A percentile compares a stretch with the other conserved stretches of the same genome.
These are phyloP conservation scores for Seriola rivoliana DNA, from an alignment of 2,113 vertebrate species.

Conservation along the genomic window DNA sequence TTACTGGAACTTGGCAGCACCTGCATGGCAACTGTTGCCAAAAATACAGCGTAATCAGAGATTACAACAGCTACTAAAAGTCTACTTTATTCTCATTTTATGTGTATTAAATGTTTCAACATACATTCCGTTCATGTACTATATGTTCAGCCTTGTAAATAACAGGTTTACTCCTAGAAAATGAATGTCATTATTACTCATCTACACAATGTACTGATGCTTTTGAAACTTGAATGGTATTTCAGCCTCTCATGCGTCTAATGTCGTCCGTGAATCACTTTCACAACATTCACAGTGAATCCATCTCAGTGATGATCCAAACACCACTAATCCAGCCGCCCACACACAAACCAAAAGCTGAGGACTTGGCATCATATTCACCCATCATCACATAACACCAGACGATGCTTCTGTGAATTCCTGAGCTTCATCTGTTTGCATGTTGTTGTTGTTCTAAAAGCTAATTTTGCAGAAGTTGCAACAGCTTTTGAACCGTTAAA, in stretches of 20 bases:
- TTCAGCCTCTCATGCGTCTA: conserved; percentile 9
- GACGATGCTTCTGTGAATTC: not conserved
- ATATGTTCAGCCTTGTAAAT: not conserved
- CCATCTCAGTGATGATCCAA: conserved; percentile 26
- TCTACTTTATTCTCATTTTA: conserved; percentile 5
- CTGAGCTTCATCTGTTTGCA: not conserved
- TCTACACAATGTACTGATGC: not conserved
- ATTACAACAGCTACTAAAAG: not conserved
- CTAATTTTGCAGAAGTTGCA: not conserved
- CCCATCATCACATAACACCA: conserved; percentile 27
- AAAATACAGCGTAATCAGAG: not conserved
- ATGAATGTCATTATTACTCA: not conserved
- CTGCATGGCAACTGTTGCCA: conserved; percentile 8
- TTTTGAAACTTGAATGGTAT: not conserved
- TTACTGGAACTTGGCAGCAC: conserved; percentile 12
- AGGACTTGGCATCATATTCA: conserved; percentile 15
- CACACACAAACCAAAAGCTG: conserved; percentile 2
- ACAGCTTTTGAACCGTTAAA: not conserved
- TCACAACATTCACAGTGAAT: not conserved
- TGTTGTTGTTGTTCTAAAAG: not conserved
- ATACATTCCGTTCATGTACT: not conserved
- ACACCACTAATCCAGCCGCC: conserved; percentile 28
- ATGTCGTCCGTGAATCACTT: conserved; percentile 37
- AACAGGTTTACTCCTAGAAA: not conserved
- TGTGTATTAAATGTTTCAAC: conserved; percentile 7